Evolutionary conservation across 2,113 vertebrate genomes (phyloP).

Genomic region (Rhombomys opimus): DNA sequence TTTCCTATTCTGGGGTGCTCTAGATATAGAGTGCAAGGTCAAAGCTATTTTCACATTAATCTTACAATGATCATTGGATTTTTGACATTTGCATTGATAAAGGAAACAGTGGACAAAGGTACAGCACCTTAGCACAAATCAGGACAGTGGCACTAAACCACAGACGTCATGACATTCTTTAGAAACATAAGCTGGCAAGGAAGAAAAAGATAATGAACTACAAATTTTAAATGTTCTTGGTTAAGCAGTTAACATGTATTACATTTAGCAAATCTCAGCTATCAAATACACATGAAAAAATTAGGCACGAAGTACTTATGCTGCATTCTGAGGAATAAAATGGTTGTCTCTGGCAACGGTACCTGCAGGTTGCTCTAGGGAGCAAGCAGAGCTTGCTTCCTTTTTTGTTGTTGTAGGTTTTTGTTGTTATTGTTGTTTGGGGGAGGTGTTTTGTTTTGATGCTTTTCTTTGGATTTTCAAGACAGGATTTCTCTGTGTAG

Average conservation of each 20-base stretch:
- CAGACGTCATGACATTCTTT: background rate
- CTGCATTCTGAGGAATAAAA: background rate
- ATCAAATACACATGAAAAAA: background rate
- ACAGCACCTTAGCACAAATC: background rate
- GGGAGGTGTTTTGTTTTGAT: too few species aligned
- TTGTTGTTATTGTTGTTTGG: too few species aligned
- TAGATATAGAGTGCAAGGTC: background rate
- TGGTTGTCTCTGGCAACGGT: background rate
- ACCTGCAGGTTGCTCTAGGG: background rate
- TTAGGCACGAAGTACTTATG: background rate
- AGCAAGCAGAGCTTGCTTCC: background rate
- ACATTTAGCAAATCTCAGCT: constrained; percentile 26
- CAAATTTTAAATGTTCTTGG: background rate
- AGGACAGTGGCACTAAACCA: background rate
- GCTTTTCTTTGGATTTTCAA: too few species aligned
- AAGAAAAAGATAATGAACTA: background rate
- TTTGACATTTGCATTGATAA: background rate
- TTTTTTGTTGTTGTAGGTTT: too few species aligned
- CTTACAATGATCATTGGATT: background rate
- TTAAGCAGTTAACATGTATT: background rate
- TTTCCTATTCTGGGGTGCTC: background rate
- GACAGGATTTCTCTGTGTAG: too few species aligned
- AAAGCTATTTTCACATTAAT: constrained; percentile 38
- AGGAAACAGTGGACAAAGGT: background rate
- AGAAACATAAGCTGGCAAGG: background rate